Base-by-base conservation (phyloP, 1,140 invertebrate genomes). In the Neodiprion virginianus region DNA sequence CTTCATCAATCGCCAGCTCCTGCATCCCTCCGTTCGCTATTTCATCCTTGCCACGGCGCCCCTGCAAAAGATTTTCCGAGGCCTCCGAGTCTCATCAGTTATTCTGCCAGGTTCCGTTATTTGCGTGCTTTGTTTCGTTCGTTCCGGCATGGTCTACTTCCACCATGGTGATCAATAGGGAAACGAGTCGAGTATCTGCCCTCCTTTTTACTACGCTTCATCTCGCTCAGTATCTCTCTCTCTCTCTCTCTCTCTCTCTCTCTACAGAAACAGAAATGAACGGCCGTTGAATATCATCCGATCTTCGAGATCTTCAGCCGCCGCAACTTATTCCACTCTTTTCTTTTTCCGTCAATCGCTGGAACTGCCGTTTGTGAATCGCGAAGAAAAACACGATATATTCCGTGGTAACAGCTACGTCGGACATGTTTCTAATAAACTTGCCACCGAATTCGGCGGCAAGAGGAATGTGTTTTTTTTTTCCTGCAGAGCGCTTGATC, bases 41-140 rank as follows among this genome's bases (percentile, higher is more conserved):
- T 17, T 61, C n/a, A 40, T 40, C 28, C 28, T 40, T 40, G 28
- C 28, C 28, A 40, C 28, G 28, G 28, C 28, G 5, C 28, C 53
- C 2, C 53, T 17, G 53, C 53, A 61, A 0, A 61, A 61, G 53
- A 61, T 17, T 61, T 14, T 17, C 53, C 53, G n/a, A 8, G 53
- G 53, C 53, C 53, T 72, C 67, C 68, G 1, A 17, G 23, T 67
- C 76, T 80, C 80, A 80, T 84, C 82, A 82, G 79, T 82, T 83
- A 83, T 82, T 82, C 82, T 81, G 80, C 73, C 81, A 80, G 76
- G 71, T 79, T 77, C 75, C 77, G 77, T 78, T 83, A 80, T 80
- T 80, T 78, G 80, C 79, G 72, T 78, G 77, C 75, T 77, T 76
- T 76, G 67, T 74, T 21, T 70, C 21, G 7, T 65, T 65, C 61